A percentile compares a stretch with the other conserved stretches of the same genome.
Evolutionary conservation across 2,888 invertebrate genomes (phyloP).

Genomic region (Salpingus planirostris): DNA sequence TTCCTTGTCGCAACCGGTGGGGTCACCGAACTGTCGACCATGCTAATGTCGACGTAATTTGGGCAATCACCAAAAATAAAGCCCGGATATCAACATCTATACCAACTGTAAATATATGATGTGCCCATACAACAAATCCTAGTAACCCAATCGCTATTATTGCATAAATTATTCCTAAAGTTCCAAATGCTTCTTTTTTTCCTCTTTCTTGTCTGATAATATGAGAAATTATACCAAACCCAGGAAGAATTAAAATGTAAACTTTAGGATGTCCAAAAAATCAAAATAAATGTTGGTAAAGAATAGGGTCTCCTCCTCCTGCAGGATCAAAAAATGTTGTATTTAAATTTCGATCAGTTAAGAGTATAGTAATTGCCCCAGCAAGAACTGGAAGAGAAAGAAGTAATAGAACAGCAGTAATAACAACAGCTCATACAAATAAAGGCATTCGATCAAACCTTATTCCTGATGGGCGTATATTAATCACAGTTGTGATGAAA

Average conservation of each 20-base stretch:
- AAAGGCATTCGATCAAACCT: slow-evolving; percentile 57
- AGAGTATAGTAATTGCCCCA: slow-evolving; percentile 69
- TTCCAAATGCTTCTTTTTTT: slow-evolving; percentile 66
- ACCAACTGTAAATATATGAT: slow-evolving; percentile 78
- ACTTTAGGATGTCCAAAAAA: slow-evolving; percentile 85
- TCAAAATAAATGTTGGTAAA: slow-evolving; percentile 80
- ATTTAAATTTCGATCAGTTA: slow-evolving; percentile 73
- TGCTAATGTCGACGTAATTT: too few species aligned
- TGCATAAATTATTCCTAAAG: slow-evolving; percentile 73
- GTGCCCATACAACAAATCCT: slow-evolving; percentile 78
- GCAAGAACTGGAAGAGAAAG: slow-evolving; percentile 68
- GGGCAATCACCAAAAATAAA: too few species aligned
- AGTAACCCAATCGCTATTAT: slow-evolving; percentile 72
- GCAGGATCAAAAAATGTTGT: slow-evolving; percentile 74
- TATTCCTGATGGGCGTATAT: slow-evolving; percentile 56
- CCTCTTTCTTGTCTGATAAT: slow-evolving; percentile 66
- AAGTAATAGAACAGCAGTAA: slow-evolving; percentile 56
- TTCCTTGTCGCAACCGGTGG: too few species aligned
- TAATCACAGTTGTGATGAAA: slow-evolving; percentile 69
- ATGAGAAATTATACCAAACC: slow-evolving; percentile 74
- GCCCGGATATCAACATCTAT: slow-evolving; percentile 78
- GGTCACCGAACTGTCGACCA: too few species aligned
- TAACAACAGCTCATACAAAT: slow-evolving; percentile 65
- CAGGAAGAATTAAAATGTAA: slow-evolving; percentile 77
- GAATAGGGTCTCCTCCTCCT: slow-evolving; percentile 71